Evolutionary conservation across 2,888 invertebrate genomes (phyloP).

Genomic region (Capitulum mitella): DNA sequence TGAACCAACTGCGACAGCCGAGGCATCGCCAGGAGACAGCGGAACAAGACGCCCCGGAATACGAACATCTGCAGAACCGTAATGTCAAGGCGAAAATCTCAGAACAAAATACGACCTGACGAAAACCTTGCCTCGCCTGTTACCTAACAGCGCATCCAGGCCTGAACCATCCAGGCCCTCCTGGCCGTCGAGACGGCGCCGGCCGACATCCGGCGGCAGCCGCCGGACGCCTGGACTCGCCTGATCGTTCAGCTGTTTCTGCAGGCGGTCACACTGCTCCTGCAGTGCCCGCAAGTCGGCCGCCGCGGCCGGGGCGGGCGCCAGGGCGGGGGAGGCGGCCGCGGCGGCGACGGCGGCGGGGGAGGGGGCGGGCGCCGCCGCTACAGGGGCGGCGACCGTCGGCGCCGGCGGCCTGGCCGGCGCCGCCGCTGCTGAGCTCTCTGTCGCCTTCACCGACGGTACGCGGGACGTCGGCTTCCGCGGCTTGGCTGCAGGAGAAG

Average conservation of each 20-base stretch:
- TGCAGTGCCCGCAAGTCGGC: neutral
- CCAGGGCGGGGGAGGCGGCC: neutral
- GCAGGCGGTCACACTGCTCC: neutral
- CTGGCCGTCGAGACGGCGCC: too few relatives aligned
- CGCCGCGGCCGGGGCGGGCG: neutral
- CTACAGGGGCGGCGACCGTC: neutral
- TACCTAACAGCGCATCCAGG: too few relatives aligned
- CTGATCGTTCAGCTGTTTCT: constrained; percentile 3
- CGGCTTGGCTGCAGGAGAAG: neutral
- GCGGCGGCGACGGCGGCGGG: neutral
- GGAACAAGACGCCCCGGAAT: too few relatives aligned
- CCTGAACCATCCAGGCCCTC: too few relatives aligned
- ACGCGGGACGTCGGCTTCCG: neutral
- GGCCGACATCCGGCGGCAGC: too few relatives aligned
- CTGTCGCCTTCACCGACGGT: neutral
- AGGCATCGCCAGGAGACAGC: too few relatives aligned
- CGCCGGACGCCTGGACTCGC: neutral
- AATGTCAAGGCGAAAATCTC: too few relatives aligned
- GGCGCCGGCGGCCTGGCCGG: neutral
- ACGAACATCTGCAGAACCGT: too few relatives aligned
- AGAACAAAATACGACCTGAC: too few relatives aligned
- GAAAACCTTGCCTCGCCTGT: too few relatives aligned
- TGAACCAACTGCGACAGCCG: too few relatives aligned
- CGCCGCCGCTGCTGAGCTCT: neutral
- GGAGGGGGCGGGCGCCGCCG: neutral